phyloP scores from a whole-genome alignment of 1,140 invertebrate species.

The Radopholus similis region DNA sequence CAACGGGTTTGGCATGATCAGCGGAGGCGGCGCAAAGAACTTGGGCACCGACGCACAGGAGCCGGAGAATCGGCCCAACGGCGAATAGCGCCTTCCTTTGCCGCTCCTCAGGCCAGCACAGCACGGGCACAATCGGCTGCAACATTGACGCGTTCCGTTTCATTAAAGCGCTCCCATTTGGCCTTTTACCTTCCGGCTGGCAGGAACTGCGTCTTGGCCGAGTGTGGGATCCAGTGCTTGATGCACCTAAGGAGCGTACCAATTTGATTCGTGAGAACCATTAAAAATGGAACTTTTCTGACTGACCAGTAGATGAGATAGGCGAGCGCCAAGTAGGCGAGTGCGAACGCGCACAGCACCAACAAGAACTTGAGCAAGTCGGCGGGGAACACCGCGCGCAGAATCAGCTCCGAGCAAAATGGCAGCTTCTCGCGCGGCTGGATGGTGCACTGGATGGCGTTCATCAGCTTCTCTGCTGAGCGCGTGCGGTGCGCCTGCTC shows the following conservation, averaged over 20 bases:
- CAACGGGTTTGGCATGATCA: background rate
- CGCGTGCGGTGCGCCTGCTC: slow-evolving; percentile 26
- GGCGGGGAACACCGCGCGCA: slow-evolving; percentile 46
- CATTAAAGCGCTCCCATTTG: background rate
- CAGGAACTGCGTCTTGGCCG: background rate
- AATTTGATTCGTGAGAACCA: background rate
- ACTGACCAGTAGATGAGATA: slow-evolving; percentile 52
- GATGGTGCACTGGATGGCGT: slow-evolving; percentile 42
- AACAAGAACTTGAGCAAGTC: slow-evolving; percentile 51
- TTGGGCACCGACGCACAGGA: background rate
- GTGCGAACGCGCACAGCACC: slow-evolving; percentile 47
- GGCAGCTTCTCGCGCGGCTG: slow-evolving; percentile 42
- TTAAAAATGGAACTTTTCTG: background rate
- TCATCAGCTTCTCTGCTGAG: slow-evolving; percentile 39
- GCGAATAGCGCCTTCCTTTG: no score
- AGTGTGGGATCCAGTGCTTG: slow-evolving; percentile 25
- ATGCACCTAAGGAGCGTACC: background rate
- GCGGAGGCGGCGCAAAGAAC: background rate
- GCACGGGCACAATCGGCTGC: background rate
- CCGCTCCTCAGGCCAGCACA: no score
- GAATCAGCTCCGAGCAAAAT: slow-evolving; percentile 41
- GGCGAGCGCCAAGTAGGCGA: slow-evolving; percentile 48
- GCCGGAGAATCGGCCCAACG: background rate
- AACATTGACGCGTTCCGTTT: background rate
- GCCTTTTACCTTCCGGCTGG: background rate